A percentile compares a stretch with the other conserved stretches of the same genome.
Conservation (phyloP, 2,888 invertebrate genomes). For the Micropterix aruncella region DNA sequence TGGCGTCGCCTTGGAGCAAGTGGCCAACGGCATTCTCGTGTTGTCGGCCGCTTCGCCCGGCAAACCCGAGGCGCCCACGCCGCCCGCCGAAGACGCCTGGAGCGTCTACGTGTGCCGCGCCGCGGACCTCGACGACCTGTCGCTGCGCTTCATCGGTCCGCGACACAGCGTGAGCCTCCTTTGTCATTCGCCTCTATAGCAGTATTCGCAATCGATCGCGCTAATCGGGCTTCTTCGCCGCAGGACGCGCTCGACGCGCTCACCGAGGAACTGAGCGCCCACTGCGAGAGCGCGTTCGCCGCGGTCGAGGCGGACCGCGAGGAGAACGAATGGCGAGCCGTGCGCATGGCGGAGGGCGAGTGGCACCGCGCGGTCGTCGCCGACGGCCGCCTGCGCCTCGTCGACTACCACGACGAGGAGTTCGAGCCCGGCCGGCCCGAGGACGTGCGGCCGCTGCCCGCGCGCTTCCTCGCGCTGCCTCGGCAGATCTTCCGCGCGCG, state of each 20-base stretch:
- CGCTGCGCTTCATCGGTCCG: neutral
- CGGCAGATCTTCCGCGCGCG: neutral
- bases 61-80: neutral
- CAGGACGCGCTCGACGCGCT: neutral
- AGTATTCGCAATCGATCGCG: too few species aligned
- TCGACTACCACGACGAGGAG: neutral
- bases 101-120: neutral
- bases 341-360: neutral
- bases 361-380: neutral
- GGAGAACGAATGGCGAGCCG: neutral
- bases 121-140: neutral
- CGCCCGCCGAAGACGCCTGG: neutral
- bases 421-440: neutral
- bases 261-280: neutral
- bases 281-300: neutral
- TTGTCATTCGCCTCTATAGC: too few species aligned
- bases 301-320: neutral
- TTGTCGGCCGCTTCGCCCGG: neutral
- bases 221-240: too few species aligned
- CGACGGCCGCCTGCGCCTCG: neutral
- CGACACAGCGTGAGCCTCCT: neutral
- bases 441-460: neutral
- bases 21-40: neutral
- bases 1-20: neutral
- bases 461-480: neutral